phyloP scores from a whole-genome alignment of 2,797 vertebrate genomes.

The Discoglossus pictus region DNA sequence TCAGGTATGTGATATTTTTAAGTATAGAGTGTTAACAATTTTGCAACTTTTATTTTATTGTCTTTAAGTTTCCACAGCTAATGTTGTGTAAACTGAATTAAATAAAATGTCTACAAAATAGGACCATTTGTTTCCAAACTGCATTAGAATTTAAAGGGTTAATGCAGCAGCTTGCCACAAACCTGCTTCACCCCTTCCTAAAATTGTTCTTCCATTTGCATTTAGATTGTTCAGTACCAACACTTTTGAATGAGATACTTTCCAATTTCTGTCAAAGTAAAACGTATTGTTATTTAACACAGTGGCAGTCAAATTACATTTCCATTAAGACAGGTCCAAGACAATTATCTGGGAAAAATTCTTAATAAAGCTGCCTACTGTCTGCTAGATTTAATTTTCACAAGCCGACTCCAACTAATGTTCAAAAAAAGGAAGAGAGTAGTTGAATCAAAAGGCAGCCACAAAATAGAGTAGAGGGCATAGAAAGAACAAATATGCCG shows the following conservation, averaged over 20 bases:
- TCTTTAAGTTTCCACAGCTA: too few relatives aligned
- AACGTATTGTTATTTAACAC: slow-evolving; percentile 79
- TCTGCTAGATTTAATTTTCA: slow-evolving; percentile 51
- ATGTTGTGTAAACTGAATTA: too few relatives aligned
- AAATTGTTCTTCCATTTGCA: slow-evolving; percentile 77
- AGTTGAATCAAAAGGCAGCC: slow-evolving; percentile 2
- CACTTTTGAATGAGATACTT: slow-evolving; percentile 61
- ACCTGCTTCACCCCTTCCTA: slow-evolving; percentile 14
- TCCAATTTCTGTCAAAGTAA: slow-evolving; percentile 64
- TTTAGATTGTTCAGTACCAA: slow-evolving; percentile 76
- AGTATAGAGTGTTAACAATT: too few relatives aligned
- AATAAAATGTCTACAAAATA: too few relatives aligned
- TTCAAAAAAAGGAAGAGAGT: slow-evolving; percentile 6
- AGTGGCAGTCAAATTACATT: slow-evolving; percentile 72
- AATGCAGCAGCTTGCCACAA: background rate
- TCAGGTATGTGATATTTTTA: too few relatives aligned
- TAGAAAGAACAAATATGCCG: background rate
- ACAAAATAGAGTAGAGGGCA: background rate
- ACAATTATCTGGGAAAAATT: slow-evolving; percentile 60
- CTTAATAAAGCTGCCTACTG: slow-evolving; percentile 53
- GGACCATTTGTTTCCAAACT: too few relatives aligned
- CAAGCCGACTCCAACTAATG: slow-evolving; percentile 34
- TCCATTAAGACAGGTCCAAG: slow-evolving; percentile 75
- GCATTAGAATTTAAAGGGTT: too few relatives aligned
- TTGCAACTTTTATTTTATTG: too few relatives aligned